Evolutionary conservation across 2,797 vertebrate genomes (phyloP).

Genomic region (Champsocephalus gunnari): DNA sequence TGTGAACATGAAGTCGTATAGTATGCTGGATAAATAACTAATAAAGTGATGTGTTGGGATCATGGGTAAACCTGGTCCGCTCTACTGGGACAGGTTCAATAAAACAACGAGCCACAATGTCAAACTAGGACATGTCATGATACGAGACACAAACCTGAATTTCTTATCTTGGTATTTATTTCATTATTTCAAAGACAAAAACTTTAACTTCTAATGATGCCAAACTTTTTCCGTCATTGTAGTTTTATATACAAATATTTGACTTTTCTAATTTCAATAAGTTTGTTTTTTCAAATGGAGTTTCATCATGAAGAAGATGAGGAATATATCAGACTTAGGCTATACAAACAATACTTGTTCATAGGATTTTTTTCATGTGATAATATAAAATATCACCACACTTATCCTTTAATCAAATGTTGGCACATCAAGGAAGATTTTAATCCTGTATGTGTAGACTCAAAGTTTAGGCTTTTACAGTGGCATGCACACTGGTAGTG

Average conservation of each 20-base stretch:
- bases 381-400: not conserved
- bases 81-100: not conserved
- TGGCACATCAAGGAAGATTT: not conserved
- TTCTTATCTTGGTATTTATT: not conserved
- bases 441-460: not conserved
- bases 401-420: not conserved
- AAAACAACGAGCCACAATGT: not conserved
- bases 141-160: not conserved
- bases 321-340: not conserved
- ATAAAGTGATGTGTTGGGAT: not conserved
- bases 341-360: not conserved
- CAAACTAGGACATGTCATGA: not conserved
- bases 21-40: not conserved
- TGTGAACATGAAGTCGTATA: not conserved
- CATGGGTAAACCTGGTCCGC: conserved; percentile 27
- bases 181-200: not conserved
- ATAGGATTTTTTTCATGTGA: not conserved
- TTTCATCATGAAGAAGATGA: too few relatives aligned
- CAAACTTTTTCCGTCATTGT: not conserved
- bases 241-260: too few relatives aligned
- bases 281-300: not conserved
- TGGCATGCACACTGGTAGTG: not conserved
- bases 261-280: not conserved
- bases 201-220: not conserved
- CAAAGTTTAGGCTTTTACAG: not conserved